Evolutionary conservation across 2,113 vertebrate genomes (phyloP), one percentile per base, ranked within the genome.

Genomic region (Arothron firmamentum): DNA sequence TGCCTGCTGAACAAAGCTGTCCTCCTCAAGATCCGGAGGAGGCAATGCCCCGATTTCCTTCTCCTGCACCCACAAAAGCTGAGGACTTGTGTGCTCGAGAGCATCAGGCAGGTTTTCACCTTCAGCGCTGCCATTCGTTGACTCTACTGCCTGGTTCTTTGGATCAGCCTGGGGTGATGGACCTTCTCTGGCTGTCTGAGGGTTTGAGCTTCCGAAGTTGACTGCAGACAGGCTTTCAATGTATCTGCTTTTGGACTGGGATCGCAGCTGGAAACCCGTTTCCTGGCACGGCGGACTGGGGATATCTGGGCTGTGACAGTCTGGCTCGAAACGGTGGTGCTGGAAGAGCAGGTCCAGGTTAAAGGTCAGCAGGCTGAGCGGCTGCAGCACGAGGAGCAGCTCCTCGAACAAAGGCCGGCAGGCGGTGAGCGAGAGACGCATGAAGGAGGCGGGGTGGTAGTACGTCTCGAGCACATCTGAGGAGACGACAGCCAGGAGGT

Each of bases 301-400:
- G 19, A 80, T 71, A 18, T 87, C 78, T 17, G 85, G 79, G 43
- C 57, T 79, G 70, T 75, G 81, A 52, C 57, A 65, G 23, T 87
- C 77, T 5, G 87, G 70, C 89, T 92, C 89, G 1, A 92, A 88
- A 68, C 95, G 91, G 77, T 92, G 93, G 77, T 96, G 92, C 86
- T 99, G 96, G 1, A 99, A 99, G 10, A 98, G 93, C 48, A 97
- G 84, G 85, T 99, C 96, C 0, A 99, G 90, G 88, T 92, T 94
- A 82, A 99, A 99, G 68, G 97, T 97, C 53, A 99, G 92, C 76
- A 99, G 92, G 43, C 95, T 94, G 54, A 99, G 92, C 1, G 97
- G 97, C 85, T 99, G 97, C 5, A 99, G 86, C 48, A 99, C 88
- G 3, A 99, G 91, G 63, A 99, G 93, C 52, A 99, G 92, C 85